Base-by-base conservation (phyloP, 2,797 vertebrate genomes). In the Hybognathus amarus region DNA sequence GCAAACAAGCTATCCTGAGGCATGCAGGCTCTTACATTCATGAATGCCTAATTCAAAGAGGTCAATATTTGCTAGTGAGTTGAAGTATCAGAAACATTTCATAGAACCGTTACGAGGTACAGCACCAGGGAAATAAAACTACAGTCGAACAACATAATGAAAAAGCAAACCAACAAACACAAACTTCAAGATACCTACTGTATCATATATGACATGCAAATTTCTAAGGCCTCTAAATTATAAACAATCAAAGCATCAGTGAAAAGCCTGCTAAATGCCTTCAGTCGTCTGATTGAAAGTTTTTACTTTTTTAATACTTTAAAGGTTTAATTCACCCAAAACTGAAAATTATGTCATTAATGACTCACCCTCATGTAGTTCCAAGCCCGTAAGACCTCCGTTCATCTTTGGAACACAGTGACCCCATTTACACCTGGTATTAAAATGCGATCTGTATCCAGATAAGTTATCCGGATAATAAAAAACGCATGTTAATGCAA, bases 41-140 rank as follows among this genome's bases (percentile, higher is more conserved):
- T 68, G 64, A 79, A 76, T 18, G 0, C 18, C 79, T 15, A 36
- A 70, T 33, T 13, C 59, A 24, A 68, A 82, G 7, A 17, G 22
- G 70, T 80, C 76, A 80, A 82, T 52, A 76, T 75, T 78, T 83
- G 56, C 12, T 40, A 59, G 24, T 6, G 38, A 56, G 38, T 9
- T 79, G 13, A 80, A 74, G 22, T 15, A 74, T 47, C 20, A 6
- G 20, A 47, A 67, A 76, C 47, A 54, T 61, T 64, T 61, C 45
- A 52, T 30, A 64, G 3, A 54, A 75, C 45, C 27, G 68, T 56
- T 77, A 17, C 1, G 0, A 27, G 45, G 22, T 17, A 66, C 59
- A 83, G 33, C 40, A 50, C 38, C 24, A 74, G 30, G 11, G 2
- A n/a, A 22, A n/a, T 4, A 59, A 52, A 64, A 10, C 40, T 17